These are phyloP conservation scores for Cephus pygmeus DNA, from an alignment of 2,888 invertebrate species.

Conservation along the genomic window DNA sequence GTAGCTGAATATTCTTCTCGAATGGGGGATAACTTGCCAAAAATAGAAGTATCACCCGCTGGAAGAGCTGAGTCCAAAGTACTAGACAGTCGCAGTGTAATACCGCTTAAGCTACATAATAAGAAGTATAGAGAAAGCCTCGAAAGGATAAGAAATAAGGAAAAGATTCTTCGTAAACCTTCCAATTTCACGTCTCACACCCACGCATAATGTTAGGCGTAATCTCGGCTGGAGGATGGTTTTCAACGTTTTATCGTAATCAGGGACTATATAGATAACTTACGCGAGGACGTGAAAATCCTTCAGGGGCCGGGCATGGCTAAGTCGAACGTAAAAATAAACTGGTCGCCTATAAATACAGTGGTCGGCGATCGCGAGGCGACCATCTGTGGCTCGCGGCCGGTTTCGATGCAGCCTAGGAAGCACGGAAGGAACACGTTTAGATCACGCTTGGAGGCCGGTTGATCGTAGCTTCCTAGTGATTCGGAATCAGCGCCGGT, in stretches of 20 bases:
- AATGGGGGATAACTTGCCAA: neutral
- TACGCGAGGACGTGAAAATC: constrained; percentile 7
- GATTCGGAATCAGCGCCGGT: neutral
- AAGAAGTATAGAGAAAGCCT: neutral
- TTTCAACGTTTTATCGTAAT: neutral
- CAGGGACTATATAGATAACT: constrained; percentile 3
- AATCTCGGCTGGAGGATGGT: neutral
- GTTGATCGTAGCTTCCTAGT: neutral
- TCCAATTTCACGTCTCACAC: neutral
- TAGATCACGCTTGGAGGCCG: neutral
- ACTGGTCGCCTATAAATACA: constrained; percentile 57
- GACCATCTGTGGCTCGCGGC: constrained; percentile 49
- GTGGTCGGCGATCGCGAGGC: constrained; percentile 56
- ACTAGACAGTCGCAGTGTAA: neutral
- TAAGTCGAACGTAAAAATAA: constrained; percentile 21
- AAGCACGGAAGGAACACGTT: neutral
- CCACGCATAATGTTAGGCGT: neutral
- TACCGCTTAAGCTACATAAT: neutral
- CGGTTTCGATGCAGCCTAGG: neutral
- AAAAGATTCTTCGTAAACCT: neutral
- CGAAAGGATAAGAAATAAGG: neutral
- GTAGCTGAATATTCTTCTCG: neutral
- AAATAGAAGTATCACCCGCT: neutral
- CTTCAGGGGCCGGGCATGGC: constrained; percentile 4
- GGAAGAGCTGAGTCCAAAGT: neutral